Evolutionary conservation across 2,113 vertebrate genomes (phyloP).

Genomic region (Panthera tigris): DNA sequence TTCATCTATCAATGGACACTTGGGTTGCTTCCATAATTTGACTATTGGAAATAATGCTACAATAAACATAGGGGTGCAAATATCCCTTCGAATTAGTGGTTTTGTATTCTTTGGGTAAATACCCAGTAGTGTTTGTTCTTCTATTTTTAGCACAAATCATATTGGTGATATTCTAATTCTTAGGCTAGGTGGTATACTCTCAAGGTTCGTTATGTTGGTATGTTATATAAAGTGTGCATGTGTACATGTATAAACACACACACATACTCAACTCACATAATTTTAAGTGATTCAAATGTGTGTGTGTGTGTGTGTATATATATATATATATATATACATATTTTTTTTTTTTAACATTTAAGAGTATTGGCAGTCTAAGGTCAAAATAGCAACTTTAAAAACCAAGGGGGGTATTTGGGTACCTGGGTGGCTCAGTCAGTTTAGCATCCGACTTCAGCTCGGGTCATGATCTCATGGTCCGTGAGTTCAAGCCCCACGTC

Average conservation of each 20-base stretch:
- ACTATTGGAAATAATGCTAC: neutral
- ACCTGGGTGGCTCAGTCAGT: no score
- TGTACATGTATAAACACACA: neutral
- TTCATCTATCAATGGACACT: neutral
- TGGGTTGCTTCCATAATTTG: neutral
- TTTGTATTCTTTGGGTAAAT: neutral
- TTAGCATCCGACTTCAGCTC: no score
- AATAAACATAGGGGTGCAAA: neutral
- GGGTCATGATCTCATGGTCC: no score
- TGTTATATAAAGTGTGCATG: neutral
- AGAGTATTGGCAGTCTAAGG: neutral
- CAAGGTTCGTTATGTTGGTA: neutral
- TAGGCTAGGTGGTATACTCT: neutral
- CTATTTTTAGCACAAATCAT: neutral
- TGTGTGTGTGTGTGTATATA: neutral
- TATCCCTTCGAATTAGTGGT: neutral
- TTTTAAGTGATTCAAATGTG: neutral
- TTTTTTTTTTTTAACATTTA: neutral
- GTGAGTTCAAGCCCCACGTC: no score
- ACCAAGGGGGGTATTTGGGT: no score
- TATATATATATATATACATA: neutral
- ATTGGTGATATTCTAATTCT: neutral
- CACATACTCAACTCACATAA: neutral
- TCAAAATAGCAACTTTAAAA: conserved; percentile 5
- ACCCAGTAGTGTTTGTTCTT: neutral